A percentile compares a stretch with the other conserved stretches of the same genome.
Evolutionary conservation across 2,113 vertebrate genomes (phyloP).

Genomic region (Ictidomys tridecemlineatus): DNA sequence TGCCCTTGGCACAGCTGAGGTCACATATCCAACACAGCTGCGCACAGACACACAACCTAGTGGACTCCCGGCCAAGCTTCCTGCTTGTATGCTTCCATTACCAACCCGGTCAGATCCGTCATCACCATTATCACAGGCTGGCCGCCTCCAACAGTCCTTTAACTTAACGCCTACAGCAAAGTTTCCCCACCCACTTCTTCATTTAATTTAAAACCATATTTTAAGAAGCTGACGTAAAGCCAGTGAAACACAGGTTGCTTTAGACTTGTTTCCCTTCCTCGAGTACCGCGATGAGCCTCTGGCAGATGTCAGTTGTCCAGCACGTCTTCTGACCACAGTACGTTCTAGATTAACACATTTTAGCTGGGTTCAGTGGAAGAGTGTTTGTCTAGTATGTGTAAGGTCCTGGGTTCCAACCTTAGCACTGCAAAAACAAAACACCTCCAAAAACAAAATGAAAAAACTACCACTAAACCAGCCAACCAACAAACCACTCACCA

Average conservation of each 20-base stretch:
- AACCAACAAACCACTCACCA: neutral
- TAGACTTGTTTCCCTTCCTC: neutral
- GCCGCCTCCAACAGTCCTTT: neutral
- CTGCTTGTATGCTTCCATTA: neutral
- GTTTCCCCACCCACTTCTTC: neutral
- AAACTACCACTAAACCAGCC: neutral
- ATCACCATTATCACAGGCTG: neutral
- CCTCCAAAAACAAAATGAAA: neutral
- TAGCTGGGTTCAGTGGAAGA: neutral
- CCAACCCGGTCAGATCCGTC: neutral
- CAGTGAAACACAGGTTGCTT: neutral
- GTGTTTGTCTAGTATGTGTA: neutral
- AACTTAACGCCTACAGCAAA: neutral
- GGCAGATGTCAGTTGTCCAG: neutral
- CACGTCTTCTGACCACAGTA: neutral
- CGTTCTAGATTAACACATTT: neutral
- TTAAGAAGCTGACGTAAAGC: neutral
- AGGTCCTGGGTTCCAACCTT: neutral
- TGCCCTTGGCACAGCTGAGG: accelerated
- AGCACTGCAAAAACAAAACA: neutral
- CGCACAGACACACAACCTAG: accelerated
- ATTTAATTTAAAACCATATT: neutral
- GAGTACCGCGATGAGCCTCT: neutral
- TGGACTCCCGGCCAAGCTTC: neutral
- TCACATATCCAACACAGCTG: neutral